These are phyloP conservation scores for Lethrus apterus DNA, from an alignment of 1,140 invertebrate species.

Conservation along the genomic window DNA sequence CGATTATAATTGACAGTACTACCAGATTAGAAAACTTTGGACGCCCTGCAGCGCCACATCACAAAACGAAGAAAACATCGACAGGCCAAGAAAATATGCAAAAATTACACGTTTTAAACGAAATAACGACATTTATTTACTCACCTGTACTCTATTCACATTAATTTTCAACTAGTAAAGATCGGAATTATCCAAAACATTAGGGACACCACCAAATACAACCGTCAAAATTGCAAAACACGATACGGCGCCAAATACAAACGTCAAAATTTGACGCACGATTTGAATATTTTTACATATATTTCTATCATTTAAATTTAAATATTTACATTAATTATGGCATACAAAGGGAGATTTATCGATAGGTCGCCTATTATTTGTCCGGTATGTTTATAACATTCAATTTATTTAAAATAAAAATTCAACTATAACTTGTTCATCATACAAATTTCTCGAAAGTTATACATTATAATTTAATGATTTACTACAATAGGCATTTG, in stretches of 20 bases:
- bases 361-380: slow-evolving; percentile 30
- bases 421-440: background rate
- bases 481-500: too few species aligned
- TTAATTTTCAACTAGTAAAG: slow-evolving; percentile 8
- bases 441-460: too few species aligned
- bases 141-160: slow-evolving; percentile 9
- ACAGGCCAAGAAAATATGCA: too few species aligned
- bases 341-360: slow-evolving; percentile 27
- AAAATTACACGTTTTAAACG: background rate
- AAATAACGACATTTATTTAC: background rate
- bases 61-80: too few species aligned
- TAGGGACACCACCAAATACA: slow-evolving; percentile 10
- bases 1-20: slow-evolving; percentile 9
- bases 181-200: slow-evolving; percentile 9
- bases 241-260: slow-evolving; percentile 10
- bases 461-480: too few species aligned
- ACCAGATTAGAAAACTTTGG: slow-evolving; percentile 7
- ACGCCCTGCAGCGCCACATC: slow-evolving; percentile 12
- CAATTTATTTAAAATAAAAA: slow-evolving; percentile 3
- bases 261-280: slow-evolving; percentile 1
- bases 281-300: too few species aligned
- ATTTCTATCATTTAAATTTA: too few species aligned
- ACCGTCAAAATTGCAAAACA: slow-evolving; percentile 10
- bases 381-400: slow-evolving; percentile 21
- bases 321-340: too few species aligned